phyloP scores from a whole-genome alignment of 2,797 vertebrate genomes.

The Intellagama lesueurii region DNA sequence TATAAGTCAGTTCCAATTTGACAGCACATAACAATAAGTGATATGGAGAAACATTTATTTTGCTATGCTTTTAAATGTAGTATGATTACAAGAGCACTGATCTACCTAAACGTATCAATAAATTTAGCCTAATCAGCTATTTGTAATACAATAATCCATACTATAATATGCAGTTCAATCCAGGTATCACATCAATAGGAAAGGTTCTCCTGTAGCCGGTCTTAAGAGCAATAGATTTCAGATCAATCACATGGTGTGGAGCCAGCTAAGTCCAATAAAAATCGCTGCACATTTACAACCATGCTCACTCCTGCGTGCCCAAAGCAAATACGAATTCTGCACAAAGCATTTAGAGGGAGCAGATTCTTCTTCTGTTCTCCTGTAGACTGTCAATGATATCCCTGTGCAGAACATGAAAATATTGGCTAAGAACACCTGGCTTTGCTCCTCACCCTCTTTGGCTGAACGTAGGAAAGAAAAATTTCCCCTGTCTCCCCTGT shows the following conservation, averaged over 20 bases:
- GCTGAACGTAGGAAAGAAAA: no score
- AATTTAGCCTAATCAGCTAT: background rate
- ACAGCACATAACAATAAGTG: background rate
- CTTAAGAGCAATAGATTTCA: conserved; percentile 1
- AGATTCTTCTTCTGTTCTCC: no score
- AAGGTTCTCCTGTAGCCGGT: background rate
- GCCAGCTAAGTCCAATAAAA: background rate
- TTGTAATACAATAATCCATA: conserved; percentile 6
- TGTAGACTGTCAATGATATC: no score
- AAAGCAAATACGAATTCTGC: background rate
- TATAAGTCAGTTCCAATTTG: no score
- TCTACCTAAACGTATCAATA: background rate
- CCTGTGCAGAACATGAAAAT: no score
- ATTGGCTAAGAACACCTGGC: no score
- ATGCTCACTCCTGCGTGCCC: background rate
- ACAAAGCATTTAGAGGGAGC: background rate
- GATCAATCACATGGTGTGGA: background rate
- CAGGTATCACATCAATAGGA: background rate
- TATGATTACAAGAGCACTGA: background rate
- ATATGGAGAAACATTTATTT: background rate
- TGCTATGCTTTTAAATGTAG: background rate
- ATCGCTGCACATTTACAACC: background rate
- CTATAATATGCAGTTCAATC: background rate
- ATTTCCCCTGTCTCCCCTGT: no score
- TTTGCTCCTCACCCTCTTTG: no score